These are phyloP conservation scores for Vulpes ferrilata DNA, from an alignment of 2,113 vertebrate species.

Conservation along the genomic window DNA sequence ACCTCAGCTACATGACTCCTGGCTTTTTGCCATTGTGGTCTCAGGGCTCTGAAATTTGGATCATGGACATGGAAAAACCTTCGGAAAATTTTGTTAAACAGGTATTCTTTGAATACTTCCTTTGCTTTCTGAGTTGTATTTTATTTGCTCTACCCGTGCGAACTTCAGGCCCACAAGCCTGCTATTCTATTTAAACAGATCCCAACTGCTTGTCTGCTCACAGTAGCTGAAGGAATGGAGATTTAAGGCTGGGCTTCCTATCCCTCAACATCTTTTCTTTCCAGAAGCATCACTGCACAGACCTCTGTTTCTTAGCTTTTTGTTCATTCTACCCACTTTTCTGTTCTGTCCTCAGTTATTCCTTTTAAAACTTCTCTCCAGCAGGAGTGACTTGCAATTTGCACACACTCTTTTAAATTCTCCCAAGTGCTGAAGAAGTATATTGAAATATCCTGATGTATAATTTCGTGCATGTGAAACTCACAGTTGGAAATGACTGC, in stretches of 20 bases:
- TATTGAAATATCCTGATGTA: background rate
- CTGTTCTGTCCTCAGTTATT: background rate
- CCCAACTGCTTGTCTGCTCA: background rate
- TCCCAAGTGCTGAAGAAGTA: background rate
- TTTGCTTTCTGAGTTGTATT: background rate
- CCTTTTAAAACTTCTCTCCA: background rate
- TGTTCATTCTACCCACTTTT: background rate
- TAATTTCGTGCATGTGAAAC: background rate
- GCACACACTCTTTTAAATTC: background rate
- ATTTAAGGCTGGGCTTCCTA: background rate
- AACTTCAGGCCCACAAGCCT: background rate
- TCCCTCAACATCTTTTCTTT: background rate
- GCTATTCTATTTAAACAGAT: background rate
- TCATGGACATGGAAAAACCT: background rate
- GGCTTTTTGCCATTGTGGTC: background rate
- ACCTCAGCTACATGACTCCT: background rate
- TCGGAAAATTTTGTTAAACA: background rate
- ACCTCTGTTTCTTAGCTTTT: background rate
- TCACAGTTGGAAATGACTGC: background rate
- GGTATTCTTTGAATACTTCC: background rate
- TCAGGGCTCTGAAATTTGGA: background rate
- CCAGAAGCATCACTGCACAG: background rate
- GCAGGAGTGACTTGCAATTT: background rate
- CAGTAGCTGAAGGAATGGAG: background rate
- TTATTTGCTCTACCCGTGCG: background rate